phyloP scores from a whole-genome alignment of 2,797 vertebrate species.

The Crocidura indochinensis region DNA sequence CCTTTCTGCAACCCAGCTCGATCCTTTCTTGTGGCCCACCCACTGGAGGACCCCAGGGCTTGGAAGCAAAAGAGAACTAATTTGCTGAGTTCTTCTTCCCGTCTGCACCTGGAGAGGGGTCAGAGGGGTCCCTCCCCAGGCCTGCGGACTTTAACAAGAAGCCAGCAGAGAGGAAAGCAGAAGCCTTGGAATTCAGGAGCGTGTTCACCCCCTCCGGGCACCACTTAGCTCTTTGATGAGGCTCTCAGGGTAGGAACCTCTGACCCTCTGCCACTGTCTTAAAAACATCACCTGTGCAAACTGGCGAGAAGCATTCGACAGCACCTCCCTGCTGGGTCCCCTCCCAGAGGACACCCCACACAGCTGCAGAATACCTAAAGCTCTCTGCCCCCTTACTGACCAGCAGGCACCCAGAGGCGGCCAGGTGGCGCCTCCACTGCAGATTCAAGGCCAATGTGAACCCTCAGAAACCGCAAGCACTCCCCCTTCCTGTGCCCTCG shows the following conservation, averaged over 20 bases:
- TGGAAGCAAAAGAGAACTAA: neutral
- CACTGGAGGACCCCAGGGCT: neutral
- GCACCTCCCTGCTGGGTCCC: neutral
- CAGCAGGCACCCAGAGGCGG: constrained; percentile 72
- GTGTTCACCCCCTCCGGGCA: constrained; percentile 63
- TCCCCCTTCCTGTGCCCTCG: too few species aligned
- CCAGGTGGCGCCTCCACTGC: constrained; percentile 39
- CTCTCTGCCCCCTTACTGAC: constrained; percentile 51
- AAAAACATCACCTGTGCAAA: constrained; percentile 72
- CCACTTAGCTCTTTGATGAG: constrained; percentile 77
- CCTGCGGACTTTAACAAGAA: constrained; percentile 17
- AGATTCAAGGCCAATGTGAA: neutral
- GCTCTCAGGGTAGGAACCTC: constrained; percentile 64
- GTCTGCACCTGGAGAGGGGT: neutral
- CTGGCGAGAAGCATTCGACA: neutral
- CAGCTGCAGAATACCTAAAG: constrained; percentile 8
- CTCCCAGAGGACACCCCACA: constrained; percentile 57
- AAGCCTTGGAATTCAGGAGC: constrained; percentile 61
- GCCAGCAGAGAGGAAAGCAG: constrained; percentile 23
- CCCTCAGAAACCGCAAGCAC: too few species aligned
- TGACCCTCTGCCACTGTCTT: constrained; percentile 74
- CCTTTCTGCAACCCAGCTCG: neutral
- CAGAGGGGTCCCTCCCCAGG: neutral
- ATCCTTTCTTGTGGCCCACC: neutral
- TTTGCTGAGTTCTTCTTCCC: neutral